Base-by-base conservation (phyloP, 2,797 vertebrate genomes). In the Ctenopoma multispine region DNA sequence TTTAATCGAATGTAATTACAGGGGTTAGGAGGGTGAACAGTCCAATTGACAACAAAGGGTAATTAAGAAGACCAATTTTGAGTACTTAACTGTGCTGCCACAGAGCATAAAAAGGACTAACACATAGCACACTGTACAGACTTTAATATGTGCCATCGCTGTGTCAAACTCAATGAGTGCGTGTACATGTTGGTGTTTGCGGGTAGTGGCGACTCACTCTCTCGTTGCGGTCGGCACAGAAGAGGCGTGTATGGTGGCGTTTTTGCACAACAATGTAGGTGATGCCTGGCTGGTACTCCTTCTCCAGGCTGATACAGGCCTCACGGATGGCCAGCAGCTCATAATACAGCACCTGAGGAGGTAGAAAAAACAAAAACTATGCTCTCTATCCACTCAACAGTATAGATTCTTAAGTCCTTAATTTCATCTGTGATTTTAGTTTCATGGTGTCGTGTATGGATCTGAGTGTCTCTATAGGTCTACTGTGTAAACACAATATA, bases 211-310 rank as follows among this genome's bases (percentile, higher is more conserved):
- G 21, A 77, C 94, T 96, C 93, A 99, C 98, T 95, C 97, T 96
- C 93, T 99, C 98, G 3, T 97, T 97, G 87, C 97, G 96, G 90
- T 99, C 97, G 31, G 97, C 97, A 87, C 98, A 99, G 94, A 99
- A 99, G 80, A 99, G 89, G 58, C 98, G 96, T 0, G 98, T 99
- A 31, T 99, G 98, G 92, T 99, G 98, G 77, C 98, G 94, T 89
- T 99, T 99, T 93, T 99, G 98, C 86, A 99, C 98, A 79, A 99
- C 97, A 17, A 99, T 99, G 86, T 98, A 99, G 18, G 98, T 99
- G 92, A 99, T 99, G 89, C 98, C 98, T 20, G 98, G 98, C 93
- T 99, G 97, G 91, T 99, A 99, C 89, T 99, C 98, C 78, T 99
- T 99, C 92, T 99, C 98, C 93, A 99, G 91, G 89, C 96, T 97